These are phyloP conservation scores for Slavum lentiscoides DNA, from an alignment of 2,888 invertebrate genomes.

Conservation along the genomic window DNA sequence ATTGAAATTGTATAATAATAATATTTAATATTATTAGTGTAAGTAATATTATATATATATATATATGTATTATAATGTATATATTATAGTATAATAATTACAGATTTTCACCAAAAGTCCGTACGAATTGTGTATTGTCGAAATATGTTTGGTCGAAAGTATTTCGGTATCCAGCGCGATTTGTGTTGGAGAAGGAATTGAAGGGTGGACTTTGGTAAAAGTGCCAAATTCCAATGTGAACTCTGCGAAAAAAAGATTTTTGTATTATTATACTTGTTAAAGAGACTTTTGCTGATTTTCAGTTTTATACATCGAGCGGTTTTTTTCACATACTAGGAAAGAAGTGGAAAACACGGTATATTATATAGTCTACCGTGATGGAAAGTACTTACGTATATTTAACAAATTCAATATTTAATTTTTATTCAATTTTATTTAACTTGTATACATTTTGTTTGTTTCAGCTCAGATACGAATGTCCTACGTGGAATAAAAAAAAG, in stretches of 20 bases:
- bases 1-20: too few relatives aligned
- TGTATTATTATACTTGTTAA: conserved; percentile 47
- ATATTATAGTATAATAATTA: too few relatives aligned
- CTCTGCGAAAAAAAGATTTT: conserved; percentile 55
- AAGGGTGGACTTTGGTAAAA: conserved; percentile 54
- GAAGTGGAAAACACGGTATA: not conserved
- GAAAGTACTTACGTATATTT: not conserved
- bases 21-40: too few relatives aligned
- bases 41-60: too few relatives aligned
- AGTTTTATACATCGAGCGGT: not conserved
- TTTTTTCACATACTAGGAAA: too few relatives aligned
- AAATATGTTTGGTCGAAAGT: conserved; percentile 47
- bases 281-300: conserved; percentile 30
- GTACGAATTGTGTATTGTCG: conserved; percentile 2
- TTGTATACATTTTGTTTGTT: not conserved
- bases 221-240: conserved; percentile 57
- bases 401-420: not conserved
- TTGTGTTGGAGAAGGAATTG: conserved; percentile 25
- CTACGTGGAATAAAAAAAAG: not conserved
- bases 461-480: not conserved
- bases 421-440: not conserved
- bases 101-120: not conserved
- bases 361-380: not conserved
- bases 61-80: too few relatives aligned
- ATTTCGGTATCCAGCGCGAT: conserved; percentile 1